A percentile compares a stretch with the other conserved stretches of the same genome.
Conservation (phyloP, 2,113 vertebrate genomes). For the Monopterus albus region DNA sequence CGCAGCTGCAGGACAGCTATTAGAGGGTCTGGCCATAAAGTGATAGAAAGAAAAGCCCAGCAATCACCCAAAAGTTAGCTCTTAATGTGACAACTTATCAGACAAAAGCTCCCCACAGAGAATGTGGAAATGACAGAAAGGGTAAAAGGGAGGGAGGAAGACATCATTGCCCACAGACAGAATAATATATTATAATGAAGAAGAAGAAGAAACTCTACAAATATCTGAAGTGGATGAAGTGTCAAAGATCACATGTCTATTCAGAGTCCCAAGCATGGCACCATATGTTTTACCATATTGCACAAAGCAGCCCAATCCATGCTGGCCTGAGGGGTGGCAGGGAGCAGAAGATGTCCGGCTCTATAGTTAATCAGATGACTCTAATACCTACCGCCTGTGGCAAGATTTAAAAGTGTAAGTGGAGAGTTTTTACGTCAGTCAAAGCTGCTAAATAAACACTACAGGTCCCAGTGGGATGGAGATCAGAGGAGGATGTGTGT, state of each 20-base stretch:
- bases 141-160: slow-evolving; percentile 20
- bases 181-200: slow-evolving; percentile 47
- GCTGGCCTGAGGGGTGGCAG: slow-evolving; percentile 85
- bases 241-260: slow-evolving; percentile 71
- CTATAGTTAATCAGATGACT: slow-evolving; percentile 94
- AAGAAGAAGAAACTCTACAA: slow-evolving; percentile 46
- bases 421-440: slow-evolving; percentile 87
- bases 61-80: slow-evolving; percentile 96
- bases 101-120: slow-evolving; percentile 87
- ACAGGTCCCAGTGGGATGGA: slow-evolving; percentile 89
- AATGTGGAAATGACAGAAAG: slow-evolving; percentile 57
- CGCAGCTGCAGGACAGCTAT: slow-evolving; percentile 95
- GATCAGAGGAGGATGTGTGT: slow-evolving; percentile 89
- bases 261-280: slow-evolving; percentile 40
- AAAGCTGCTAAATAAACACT: slow-evolving; percentile 93
- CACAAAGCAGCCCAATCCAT: slow-evolving; percentile 70
- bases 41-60: slow-evolving; percentile 83
- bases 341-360: slow-evolving; percentile 77
- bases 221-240: slow-evolving; percentile 60
- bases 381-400: slow-evolving; percentile 83
- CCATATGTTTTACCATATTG: slow-evolving; percentile 78
- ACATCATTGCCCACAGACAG: slow-evolving; percentile 40
- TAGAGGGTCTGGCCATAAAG: slow-evolving; percentile 93
- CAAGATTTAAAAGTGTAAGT: slow-evolving; percentile 75
- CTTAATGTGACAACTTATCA: slow-evolving; percentile 98